Evolutionary conservation across 2,113 vertebrate species (phyloP).

Genomic region (Columba livia): DNA sequence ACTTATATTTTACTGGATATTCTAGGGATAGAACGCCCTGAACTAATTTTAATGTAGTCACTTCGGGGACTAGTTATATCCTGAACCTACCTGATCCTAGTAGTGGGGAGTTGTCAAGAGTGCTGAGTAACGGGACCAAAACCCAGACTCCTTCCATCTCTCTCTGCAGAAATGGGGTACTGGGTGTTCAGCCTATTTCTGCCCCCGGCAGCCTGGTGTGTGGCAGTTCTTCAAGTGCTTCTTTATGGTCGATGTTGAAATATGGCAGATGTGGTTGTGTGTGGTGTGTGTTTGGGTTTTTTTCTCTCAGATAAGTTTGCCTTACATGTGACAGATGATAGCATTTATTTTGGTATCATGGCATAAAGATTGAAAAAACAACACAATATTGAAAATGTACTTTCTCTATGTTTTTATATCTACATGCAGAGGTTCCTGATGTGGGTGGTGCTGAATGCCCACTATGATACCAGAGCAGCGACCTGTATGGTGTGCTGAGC

Average conservation of each 20-base stretch:
- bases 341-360: not conserved
- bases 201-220: not conserved
- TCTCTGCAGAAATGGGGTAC: not conserved
- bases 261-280: not conserved
- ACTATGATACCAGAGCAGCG: not conserved
- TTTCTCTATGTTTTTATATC: not conserved
- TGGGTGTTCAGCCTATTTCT: not conserved
- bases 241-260: not conserved
- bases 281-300: not conserved
- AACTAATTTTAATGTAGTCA: fast-evolving
- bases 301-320: not conserved
- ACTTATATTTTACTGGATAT: not conserved
- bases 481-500: not conserved
- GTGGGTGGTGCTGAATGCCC: not conserved
- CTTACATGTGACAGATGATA: not conserved
- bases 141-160: not conserved
- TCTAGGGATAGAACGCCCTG: not conserved
- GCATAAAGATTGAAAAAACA: not conserved
- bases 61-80: not conserved
- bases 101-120: not conserved
- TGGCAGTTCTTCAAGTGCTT: not conserved
- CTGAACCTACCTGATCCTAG: not conserved
- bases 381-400: not conserved
- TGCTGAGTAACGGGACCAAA: not conserved
- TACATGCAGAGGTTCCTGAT: not conserved